Evolutionary conservation across 35 echinoderm and acorn worm genomes (phyloP).

Genomic region (Eucidaris tribuloides): DNA sequence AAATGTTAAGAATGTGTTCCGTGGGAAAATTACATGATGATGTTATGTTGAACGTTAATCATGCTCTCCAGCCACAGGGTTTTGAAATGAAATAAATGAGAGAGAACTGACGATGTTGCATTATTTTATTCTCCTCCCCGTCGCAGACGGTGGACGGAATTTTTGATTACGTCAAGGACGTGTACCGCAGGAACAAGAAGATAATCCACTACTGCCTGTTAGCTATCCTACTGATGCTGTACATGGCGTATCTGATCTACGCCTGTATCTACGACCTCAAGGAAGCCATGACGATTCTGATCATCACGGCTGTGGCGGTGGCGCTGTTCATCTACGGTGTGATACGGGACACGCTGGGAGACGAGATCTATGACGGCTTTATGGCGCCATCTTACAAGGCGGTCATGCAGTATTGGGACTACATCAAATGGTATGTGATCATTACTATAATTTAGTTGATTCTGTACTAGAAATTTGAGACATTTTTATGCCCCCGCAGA

Average conservation of each 20-base stretch:
- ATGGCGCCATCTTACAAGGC: background rate
- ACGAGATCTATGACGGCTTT: conserved; percentile 6
- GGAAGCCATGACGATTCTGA: conserved; percentile 53
- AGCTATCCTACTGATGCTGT: conserved; percentile 10
- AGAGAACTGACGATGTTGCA: too few relatives aligned
- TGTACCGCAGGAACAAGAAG: conserved; percentile 16
- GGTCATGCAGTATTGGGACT: conserved; percentile 28
- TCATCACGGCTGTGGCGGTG: conserved; percentile 37
- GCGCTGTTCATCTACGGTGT: conserved; percentile 15
- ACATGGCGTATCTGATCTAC: conserved; percentile 49
- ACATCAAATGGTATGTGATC: conserved; percentile 43
- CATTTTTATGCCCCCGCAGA: background rate
- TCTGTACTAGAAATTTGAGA: background rate
- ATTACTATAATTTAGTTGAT: background rate
- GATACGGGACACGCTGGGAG: conserved; percentile 35
- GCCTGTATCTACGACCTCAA: conserved; percentile 49
- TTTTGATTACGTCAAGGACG: conserved; percentile 30
- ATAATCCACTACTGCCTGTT: background rate
- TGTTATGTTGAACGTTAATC: too few relatives aligned
- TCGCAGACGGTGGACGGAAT: too few relatives aligned
- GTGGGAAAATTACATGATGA: too few relatives aligned
- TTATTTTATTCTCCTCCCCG: too few relatives aligned
- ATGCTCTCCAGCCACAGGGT: too few relatives aligned
- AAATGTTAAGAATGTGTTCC: too few relatives aligned
- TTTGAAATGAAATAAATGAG: too few relatives aligned